Evolutionary conservation across 2,113 vertebrate species (phyloP).

Genomic region (Rallus limicola): DNA sequence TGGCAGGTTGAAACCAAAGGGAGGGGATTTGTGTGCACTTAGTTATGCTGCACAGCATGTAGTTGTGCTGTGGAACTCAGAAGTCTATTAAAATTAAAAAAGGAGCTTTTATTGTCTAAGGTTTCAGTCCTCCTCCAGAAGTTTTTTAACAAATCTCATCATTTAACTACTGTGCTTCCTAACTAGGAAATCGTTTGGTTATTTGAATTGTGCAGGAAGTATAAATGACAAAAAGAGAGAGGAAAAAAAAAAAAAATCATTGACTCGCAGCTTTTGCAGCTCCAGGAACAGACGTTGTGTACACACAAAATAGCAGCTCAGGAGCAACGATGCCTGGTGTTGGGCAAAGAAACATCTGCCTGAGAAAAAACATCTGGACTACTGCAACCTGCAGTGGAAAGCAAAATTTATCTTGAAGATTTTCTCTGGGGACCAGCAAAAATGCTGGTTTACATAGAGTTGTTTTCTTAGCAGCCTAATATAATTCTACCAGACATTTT

Average conservation of each 20-base stretch:
- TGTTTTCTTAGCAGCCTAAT: background rate
- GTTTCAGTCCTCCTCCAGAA: background rate
- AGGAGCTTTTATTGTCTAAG: background rate
- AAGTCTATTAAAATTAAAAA: conserved; percentile 9
- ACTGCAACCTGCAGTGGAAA: background rate
- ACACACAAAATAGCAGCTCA: conserved; percentile 32
- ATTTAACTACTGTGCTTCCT: background rate
- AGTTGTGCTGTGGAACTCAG: rapidly evolving
- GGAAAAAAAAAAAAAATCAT: background rate
- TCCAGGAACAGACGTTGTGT: background rate
- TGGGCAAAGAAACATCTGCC: conserved; percentile 37
- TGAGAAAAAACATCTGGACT: conserved; percentile 51
- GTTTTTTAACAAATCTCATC: conserved; percentile 4
- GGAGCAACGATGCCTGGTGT: background rate
- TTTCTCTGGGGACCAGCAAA: background rate
- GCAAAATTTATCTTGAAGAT: background rate
- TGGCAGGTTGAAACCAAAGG: background rate
- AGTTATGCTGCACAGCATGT: background rate
- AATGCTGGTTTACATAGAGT: background rate
- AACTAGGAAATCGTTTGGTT: conserved; percentile 25
- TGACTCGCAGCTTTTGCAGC: background rate
- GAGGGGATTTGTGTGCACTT: background rate
- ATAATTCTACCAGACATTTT: background rate
- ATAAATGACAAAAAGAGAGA: background rate
- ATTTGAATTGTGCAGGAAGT: conserved; percentile 1